phyloP scores from a whole-genome alignment of 2,113 vertebrate genomes.

The Tychaedon coryphoeus region DNA sequence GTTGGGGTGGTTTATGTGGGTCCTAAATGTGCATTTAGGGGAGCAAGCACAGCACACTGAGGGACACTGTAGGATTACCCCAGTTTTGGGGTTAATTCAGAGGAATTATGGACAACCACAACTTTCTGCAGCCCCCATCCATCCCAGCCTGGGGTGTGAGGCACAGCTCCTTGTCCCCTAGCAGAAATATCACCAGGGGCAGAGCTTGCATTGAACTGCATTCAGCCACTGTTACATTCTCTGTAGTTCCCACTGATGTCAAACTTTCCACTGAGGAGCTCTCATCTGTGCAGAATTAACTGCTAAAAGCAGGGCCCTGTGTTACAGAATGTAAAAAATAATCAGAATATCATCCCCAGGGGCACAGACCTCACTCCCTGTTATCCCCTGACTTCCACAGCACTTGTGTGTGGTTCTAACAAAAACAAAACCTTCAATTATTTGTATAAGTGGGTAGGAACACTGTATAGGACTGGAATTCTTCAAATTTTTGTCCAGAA shows the following conservation, averaged over 20 bases:
- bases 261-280: neutral
- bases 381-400: neutral
- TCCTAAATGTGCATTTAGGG: neutral
- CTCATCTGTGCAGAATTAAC: neutral
- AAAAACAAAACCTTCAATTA: neutral
- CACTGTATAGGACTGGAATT: neutral
- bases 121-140: neutral
- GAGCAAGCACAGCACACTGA: neutral
- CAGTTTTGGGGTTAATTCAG: neutral
- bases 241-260: neutral
- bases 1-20: neutral
- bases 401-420: neutral
- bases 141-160: neutral
- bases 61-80: neutral
- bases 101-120: neutral
- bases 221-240: neutral
- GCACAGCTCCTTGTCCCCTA: rapidly evolving
- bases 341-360: neutral
- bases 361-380: neutral
- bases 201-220: neutral
- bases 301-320: neutral
- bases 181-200: neutral
- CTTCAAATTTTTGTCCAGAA: neutral
- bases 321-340: neutral
- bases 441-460: neutral